These are phyloP conservation scores for Orthosia gothica DNA, from an alignment of 2,888 invertebrate genomes.

Conservation along the genomic window DNA sequence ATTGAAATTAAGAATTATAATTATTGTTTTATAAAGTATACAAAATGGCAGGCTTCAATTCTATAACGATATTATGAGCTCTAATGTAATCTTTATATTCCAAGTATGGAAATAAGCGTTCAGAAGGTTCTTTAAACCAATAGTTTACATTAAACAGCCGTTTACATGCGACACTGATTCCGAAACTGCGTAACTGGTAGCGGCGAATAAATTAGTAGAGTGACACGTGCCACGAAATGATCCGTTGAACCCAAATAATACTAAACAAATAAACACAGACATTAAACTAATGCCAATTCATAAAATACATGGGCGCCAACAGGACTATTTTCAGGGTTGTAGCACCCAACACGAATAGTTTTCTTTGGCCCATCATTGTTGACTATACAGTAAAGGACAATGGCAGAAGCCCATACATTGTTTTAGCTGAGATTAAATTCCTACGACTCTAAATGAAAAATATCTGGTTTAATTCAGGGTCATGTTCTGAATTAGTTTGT, in stretches of 20 bases:
- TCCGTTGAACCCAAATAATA: slow-evolving; percentile 9
- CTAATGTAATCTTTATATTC: not conserved
- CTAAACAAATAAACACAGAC: not conserved
- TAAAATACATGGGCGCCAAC: no score
- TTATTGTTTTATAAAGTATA: no score
- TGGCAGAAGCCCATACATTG: no score
- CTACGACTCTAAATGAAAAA: no score
- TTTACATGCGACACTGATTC: slow-evolving; percentile 41
- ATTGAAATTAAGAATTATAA: no score
- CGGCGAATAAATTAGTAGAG: slow-evolving; percentile 35
- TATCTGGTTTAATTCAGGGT: no score
- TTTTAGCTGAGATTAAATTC: no score
- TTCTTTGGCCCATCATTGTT: no score
- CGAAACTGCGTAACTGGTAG: slow-evolving; percentile 27
- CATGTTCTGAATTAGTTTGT: no score
- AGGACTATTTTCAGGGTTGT: no score
- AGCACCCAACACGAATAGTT: no score
- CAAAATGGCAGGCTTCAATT: not conserved
- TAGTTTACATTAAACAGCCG: slow-evolving; percentile 16
- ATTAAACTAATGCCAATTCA: not conserved
- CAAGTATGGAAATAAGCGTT: slow-evolving; percentile 24
- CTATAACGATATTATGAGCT: not conserved
- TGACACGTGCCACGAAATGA: not conserved
- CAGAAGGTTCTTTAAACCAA: slow-evolving; percentile 4
- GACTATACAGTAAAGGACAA: no score